Conservation (phyloP, 2,113 vertebrate species). For the Butorides virescens region DNA sequence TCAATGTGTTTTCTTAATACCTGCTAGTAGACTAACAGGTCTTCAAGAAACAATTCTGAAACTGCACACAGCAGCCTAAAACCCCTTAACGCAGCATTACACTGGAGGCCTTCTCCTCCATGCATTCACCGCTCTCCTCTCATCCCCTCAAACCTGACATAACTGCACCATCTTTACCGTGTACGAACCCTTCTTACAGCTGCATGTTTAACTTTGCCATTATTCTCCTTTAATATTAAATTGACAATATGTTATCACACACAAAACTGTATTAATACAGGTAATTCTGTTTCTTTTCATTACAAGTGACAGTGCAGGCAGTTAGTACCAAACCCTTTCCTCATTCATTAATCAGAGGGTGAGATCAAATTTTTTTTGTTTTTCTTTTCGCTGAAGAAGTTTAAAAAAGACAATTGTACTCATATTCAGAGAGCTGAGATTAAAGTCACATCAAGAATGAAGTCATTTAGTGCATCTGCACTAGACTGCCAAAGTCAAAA, state of each 20-base stretch:
- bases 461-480: not conserved
- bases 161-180: not conserved
- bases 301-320: not conserved
- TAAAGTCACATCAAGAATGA: not conserved
- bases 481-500: not conserved
- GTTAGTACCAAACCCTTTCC: not conserved
- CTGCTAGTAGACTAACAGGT: not conserved
- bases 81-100: accelerated
- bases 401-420: not conserved
- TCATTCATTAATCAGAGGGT: not conserved
- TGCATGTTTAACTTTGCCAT: not conserved
- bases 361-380: not conserved
- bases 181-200: not conserved
- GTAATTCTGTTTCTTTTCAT: not conserved
- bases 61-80: not conserved
- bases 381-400: not conserved
- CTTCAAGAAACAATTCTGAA: not conserved
- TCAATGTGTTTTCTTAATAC: not conserved
- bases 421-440: not conserved
- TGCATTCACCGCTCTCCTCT: not conserved
- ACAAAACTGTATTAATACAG: not conserved
- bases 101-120: not conserved
- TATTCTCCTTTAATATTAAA: not conserved
- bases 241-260: not conserved
- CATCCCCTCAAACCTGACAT: not conserved